A percentile compares a stretch with the other conserved stretches of the same genome.
These are phyloP conservation scores for Tolypeutes matacus DNA, from an alignment of 2,797 vertebrate genomes.

Conservation along the genomic window DNA sequence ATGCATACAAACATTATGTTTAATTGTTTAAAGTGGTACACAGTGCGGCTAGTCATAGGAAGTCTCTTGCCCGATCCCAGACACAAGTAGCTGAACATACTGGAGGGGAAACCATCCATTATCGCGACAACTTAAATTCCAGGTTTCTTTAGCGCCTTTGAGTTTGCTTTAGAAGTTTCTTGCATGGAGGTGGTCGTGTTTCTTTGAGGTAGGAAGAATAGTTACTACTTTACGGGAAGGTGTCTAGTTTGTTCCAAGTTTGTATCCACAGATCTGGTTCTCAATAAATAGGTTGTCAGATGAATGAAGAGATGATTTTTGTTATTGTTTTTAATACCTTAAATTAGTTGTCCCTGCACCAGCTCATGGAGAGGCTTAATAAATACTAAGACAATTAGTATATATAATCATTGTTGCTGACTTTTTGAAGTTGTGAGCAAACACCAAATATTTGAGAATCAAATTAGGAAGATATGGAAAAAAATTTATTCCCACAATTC, in stretches of 20 bases:
- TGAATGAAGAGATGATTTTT: background rate
- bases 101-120: background rate
- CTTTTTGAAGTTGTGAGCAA: constrained; percentile 32
- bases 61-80: background rate
- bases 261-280: background rate
- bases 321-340: background rate
- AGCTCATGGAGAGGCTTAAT: background rate
- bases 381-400: background rate
- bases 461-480: background rate
- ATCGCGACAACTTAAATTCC: background rate
- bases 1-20: background rate
- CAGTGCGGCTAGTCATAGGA: background rate
- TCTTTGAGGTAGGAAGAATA: background rate
- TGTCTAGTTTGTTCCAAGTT: background rate
- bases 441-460: constrained; percentile 1
- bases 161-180: background rate
- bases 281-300: background rate
- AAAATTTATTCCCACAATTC: background rate
- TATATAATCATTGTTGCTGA: background rate
- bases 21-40: background rate
- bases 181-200: background rate
- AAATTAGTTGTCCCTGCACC: background rate
- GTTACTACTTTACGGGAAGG: background rate
- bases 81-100: background rate
- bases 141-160: background rate